Evolutionary conservation across 2,113 vertebrate species (phyloP).

Genomic region (Menura novaehollandiae): DNA sequence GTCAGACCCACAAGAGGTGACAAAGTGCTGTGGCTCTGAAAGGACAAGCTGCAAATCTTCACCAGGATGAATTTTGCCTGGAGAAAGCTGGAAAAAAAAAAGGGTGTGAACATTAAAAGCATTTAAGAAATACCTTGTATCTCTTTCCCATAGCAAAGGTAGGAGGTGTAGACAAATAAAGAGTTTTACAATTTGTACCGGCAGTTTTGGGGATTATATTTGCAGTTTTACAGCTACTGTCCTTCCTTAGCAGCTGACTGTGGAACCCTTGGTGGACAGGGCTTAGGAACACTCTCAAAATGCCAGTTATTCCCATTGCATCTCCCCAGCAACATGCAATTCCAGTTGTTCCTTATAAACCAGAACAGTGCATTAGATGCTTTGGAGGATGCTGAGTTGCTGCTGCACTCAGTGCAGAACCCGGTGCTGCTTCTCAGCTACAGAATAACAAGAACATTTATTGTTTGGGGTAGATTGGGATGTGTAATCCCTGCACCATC

Average conservation of each 20-base stretch:
- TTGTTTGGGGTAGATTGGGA: background rate
- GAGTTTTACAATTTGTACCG: background rate
- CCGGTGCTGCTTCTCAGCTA: background rate
- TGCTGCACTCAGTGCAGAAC: background rate
- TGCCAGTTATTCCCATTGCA: background rate
- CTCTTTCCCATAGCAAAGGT: background rate
- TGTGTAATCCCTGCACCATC: background rate
- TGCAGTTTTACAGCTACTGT: background rate
- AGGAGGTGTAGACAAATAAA: background rate
- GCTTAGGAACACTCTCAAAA: background rate
- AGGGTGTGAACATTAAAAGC: constrained; percentile 18
- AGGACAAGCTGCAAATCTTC: background rate
- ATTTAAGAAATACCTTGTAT: background rate
- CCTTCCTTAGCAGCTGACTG: background rate
- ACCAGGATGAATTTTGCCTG: background rate
- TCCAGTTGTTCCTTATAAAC: background rate
- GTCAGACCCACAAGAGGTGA: background rate
- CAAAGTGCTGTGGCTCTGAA: background rate
- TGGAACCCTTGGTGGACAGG: background rate
- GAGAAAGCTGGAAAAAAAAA: background rate
- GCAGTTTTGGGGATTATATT: background rate
- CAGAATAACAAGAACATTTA: background rate
- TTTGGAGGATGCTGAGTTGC: background rate
- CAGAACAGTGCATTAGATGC: background rate
- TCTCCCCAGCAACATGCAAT: background rate